phyloP scores from a whole-genome alignment of 2,113 vertebrate species.

The Podarcis cretensis region DNA sequence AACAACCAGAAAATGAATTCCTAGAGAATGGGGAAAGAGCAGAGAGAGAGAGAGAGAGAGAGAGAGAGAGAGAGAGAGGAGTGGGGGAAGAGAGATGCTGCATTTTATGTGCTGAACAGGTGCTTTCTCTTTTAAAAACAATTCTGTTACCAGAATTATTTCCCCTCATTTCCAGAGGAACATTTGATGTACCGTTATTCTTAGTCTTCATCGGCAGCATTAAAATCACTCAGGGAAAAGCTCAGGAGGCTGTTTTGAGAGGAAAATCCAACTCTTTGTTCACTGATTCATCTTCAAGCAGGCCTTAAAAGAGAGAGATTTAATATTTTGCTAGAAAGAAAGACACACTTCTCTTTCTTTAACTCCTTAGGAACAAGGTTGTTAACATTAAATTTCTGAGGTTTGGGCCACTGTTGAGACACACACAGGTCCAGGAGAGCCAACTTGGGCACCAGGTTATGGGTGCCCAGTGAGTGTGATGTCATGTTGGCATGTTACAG shows the following conservation, averaged over 20 bases:
- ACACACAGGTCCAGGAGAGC: too few relatives aligned
- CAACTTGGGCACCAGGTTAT: too few relatives aligned
- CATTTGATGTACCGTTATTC: constrained; percentile 47
- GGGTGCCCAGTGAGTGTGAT: too few relatives aligned
- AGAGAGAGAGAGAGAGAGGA: constrained; percentile 4
- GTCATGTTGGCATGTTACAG: too few relatives aligned
- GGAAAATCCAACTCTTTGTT: constrained; percentile 35
- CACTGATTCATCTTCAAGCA: constrained; percentile 35
- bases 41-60: neutral
- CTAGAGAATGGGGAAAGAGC: constrained; percentile 47
- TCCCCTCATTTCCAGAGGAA: constrained; percentile 35
- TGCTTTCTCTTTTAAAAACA: constrained; percentile 15
- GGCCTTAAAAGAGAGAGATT: neutral
- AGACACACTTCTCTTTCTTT: constrained; percentile 43
- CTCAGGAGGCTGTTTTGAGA: constrained; percentile 57
- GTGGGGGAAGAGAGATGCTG: constrained; percentile 36
- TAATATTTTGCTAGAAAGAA: constrained; percentile 11
- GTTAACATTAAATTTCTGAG: constrained; percentile 46
- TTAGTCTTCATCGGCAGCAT: constrained; percentile 28
- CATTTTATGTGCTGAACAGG: constrained; percentile 55
- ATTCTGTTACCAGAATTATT: neutral
- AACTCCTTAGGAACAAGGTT: constrained; percentile 40
- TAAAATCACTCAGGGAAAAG: constrained; percentile 49
- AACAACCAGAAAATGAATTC: constrained; percentile 49
- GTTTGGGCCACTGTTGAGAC: too few relatives aligned